These are phyloP conservation scores for Dissostichus mawsoni DNA, from an alignment of 2,113 vertebrate genomes.

Conservation along the genomic window DNA sequence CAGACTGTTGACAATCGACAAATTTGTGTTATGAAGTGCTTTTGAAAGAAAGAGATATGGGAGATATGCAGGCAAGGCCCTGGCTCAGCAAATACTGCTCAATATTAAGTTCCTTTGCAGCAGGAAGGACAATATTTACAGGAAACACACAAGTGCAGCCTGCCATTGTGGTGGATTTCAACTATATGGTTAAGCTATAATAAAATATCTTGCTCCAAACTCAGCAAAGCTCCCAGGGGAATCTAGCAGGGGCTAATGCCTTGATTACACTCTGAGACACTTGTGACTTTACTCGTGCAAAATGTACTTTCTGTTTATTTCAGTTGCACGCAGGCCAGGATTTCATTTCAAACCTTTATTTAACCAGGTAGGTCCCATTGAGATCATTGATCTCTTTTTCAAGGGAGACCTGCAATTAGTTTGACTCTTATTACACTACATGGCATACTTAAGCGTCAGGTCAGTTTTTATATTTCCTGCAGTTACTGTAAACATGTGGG, in stretches of 20 bases:
- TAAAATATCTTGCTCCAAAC: slow-evolving; percentile 23
- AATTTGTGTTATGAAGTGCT: slow-evolving; percentile 3
- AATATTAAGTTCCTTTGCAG: slow-evolving; percentile 8
- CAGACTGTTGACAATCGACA: slow-evolving; percentile 23
- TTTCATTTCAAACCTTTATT: background rate
- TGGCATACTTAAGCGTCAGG: slow-evolving; percentile 18
- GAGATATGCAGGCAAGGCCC: background rate
- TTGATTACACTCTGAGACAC: slow-evolving; percentile 27
- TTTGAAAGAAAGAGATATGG: slow-evolving; percentile 25
- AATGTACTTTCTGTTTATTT: slow-evolving; percentile 52
- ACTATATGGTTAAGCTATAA: slow-evolving; percentile 16
- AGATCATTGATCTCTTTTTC: no score
- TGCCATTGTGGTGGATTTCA: slow-evolving; percentile 9
- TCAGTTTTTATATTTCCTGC: slow-evolving; percentile 42
- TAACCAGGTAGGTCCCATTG: no score
- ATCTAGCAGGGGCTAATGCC: slow-evolving; percentile 18
- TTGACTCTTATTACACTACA: slow-evolving; percentile 25
- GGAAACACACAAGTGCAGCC: slow-evolving; percentile 16
- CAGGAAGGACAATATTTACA: slow-evolving; percentile 35
- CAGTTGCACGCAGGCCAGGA: background rate
- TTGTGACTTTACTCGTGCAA: slow-evolving; percentile 46
- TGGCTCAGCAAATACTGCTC: slow-evolving; percentile 24
- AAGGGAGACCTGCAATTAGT: background rate
- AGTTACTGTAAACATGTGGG: slow-evolving; percentile 23
- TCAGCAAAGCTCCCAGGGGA: slow-evolving; percentile 26